A percentile compares a stretch with the other conserved stretches of the same genome.
phyloP scores from a whole-genome alignment of 35 echinoderm and acorn worm species.

The Amphiura filiformis region DNA sequence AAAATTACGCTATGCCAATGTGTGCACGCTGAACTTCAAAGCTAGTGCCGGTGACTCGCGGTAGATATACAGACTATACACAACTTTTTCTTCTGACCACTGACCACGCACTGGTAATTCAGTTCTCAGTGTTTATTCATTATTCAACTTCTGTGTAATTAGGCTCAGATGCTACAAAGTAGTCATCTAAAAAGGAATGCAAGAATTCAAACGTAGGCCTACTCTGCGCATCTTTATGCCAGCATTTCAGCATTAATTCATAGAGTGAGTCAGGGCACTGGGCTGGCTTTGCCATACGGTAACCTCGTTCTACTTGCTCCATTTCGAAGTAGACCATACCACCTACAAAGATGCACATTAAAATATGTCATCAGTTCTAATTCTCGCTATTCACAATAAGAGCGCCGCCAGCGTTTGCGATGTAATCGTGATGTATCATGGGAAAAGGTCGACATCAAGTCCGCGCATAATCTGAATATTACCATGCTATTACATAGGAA shows the following conservation, averaged over 20 bases:
- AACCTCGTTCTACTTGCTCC: slow-evolving; percentile 90
- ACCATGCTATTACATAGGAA: too few species aligned
- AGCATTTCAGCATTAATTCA: slow-evolving; percentile 85
- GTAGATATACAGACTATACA: too few species aligned
- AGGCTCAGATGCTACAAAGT: slow-evolving; percentile 92
- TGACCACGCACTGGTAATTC: too few species aligned
- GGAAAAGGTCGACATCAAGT: too few species aligned
- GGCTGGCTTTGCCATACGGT: slow-evolving; percentile 74
- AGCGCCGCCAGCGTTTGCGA: too few species aligned
- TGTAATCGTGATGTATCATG: too few species aligned
- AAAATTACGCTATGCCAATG: background rate
- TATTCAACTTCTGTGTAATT: slow-evolving; percentile 87
- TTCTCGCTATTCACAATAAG: too few species aligned
- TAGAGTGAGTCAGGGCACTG: slow-evolving; percentile 87
- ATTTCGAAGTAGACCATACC: slow-evolving; percentile 90
- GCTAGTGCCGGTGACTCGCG: too few species aligned
- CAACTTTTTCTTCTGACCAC: too few species aligned
- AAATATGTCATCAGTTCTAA: background rate
- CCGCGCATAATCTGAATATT: too few species aligned
- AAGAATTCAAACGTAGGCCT: slow-evolving; percentile 96
- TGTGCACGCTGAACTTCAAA: background rate
- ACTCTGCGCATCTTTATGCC: slow-evolving; percentile 74
- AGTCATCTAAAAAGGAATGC: slow-evolving; percentile 88
- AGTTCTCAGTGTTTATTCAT: slow-evolving; percentile 27
- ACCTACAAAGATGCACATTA: slow-evolving; percentile 38